These are phyloP conservation scores for Cherax quadricarinatus DNA, from an alignment of 1,140 invertebrate genomes.

Conservation along the genomic window DNA sequence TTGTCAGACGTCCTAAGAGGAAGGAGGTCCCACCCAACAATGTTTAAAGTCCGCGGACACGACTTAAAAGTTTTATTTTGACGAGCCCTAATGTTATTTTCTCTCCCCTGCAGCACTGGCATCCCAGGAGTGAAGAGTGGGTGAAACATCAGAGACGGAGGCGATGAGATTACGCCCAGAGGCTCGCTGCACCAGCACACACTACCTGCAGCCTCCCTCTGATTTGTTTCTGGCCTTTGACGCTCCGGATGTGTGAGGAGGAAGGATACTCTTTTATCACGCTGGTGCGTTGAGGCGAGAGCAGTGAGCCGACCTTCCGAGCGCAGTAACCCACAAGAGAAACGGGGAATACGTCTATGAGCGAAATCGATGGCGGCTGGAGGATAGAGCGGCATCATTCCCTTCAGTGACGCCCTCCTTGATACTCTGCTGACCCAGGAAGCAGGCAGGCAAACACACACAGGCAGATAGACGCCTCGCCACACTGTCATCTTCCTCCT, in stretches of 20 bases:
- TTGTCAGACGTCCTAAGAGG: too few species aligned
- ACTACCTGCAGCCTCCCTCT: not conserved
- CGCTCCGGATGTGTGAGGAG: not conserved
- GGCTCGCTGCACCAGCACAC: not conserved
- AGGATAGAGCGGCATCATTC: not conserved
- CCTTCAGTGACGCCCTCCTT: not conserved
- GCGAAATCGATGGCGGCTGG: not conserved
- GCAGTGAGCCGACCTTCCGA: not conserved
- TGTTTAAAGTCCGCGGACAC: not conserved
- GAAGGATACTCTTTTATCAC: not conserved
- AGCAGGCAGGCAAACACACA: not conserved
- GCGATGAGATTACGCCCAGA: not conserved
- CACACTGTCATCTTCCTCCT: too few species aligned
- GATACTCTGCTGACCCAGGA: not conserved
- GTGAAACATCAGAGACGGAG: not conserved
- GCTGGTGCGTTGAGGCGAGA: not conserved
- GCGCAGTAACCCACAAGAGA: not conserved
- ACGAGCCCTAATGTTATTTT: slow-evolving; percentile 3
- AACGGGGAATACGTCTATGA: not conserved
- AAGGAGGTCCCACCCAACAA: too few species aligned
- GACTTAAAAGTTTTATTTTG: slow-evolving; percentile 8
- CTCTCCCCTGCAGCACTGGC: not conserved
- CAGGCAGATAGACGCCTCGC: not conserved
- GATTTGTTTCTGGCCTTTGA: not conserved
- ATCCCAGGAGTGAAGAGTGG: not conserved